Conservation (phyloP, 30 jellyfish, hydroid and myxozoan species). For the Mastigias papua region DNA sequence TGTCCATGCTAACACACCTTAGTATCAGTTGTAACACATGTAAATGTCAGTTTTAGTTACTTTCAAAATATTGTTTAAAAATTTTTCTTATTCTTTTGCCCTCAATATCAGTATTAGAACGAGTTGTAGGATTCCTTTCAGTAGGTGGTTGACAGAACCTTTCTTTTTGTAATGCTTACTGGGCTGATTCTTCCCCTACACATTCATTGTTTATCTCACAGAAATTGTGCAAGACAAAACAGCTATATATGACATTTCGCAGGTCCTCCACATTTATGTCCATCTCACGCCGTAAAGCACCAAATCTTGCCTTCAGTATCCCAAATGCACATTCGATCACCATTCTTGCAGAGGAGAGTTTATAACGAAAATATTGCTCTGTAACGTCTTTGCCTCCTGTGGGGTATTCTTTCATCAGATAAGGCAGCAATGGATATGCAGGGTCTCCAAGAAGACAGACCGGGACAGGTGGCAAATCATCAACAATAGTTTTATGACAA, state of each 20-base stretch:
- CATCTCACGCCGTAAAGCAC: slow-evolving; percentile 60
- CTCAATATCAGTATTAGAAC: not conserved
- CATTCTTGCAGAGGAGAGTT: slow-evolving; percentile 81
- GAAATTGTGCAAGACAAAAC: slow-evolving; percentile 74
- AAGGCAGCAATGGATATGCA: slow-evolving; percentile 81
- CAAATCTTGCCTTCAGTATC: slow-evolving; percentile 73
- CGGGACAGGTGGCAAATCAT: slow-evolving; percentile 73
- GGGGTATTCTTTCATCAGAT: slow-evolving; percentile 70
- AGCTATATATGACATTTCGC: slow-evolving; percentile 47
- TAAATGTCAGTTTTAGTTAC: not conserved
- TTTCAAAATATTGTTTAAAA: not conserved
- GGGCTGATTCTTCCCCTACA: not conserved
- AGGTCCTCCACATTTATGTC: slow-evolving; percentile 48
- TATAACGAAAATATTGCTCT: slow-evolving; percentile 53
- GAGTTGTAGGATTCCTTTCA: not conserved
- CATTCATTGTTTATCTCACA: slow-evolving; percentile 46
- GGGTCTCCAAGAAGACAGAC: slow-evolving; percentile 76
- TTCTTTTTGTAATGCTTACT: not conserved
- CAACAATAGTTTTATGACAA: slow-evolving; percentile 53
- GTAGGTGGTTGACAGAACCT: not conserved
- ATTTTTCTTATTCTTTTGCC: not conserved
- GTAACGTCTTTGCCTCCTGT: slow-evolving; percentile 33
- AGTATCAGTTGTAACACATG: not conserved
- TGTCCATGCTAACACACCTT: not conserved
- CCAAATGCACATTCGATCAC: slow-evolving; percentile 83